Percentiles rank a stretch among this genome's conserved stretches.
Evolutionary conservation across 2,797 vertebrate species (phyloP).

Genomic region (Sparidentex hasta): DNA sequence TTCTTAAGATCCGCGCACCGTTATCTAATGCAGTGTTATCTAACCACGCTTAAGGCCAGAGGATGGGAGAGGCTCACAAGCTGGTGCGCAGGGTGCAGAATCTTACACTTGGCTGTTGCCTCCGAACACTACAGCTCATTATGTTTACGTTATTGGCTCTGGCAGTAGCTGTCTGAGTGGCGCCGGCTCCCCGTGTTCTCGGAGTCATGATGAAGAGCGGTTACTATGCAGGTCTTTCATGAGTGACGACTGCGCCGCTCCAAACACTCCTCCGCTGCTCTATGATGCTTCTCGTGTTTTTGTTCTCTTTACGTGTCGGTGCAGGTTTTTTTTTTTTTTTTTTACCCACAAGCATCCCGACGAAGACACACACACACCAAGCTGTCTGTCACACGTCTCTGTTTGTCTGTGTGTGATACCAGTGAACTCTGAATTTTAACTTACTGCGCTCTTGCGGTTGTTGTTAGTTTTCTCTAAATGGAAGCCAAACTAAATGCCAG

Average conservation of each 20-base stretch:
- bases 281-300: slow-evolving; percentile 1
- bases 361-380: not conserved
- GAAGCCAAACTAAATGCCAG: not conserved
- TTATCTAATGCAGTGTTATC: slow-evolving; percentile 74
- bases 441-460: not conserved
- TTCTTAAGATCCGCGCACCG: slow-evolving; percentile 39
- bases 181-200: slow-evolving; percentile 31
- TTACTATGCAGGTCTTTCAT: slow-evolving; percentile 31
- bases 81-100: slow-evolving; percentile 56
- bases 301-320: not conserved
- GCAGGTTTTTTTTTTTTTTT: slow-evolving; percentile 20
- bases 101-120: slow-evolving; percentile 54
- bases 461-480: not conserved
- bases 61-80: slow-evolving; percentile 41
- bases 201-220: slow-evolving; percentile 47
- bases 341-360: slow-evolving; percentile 20
- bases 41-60: slow-evolving; percentile 65
- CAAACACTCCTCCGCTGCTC: slow-evolving; percentile 35
- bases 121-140: slow-evolving; percentile 58
- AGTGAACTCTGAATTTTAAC: not conserved
- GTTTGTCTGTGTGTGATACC: slow-evolving; percentile 13
- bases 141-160: slow-evolving; percentile 56
- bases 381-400: slow-evolving; percentile 13
- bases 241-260: slow-evolving; percentile 47
- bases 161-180: slow-evolving; percentile 53